These are phyloP conservation scores for Brachylomia viminalis DNA, from an alignment of 2,888 invertebrate genomes.

Conservation along the genomic window DNA sequence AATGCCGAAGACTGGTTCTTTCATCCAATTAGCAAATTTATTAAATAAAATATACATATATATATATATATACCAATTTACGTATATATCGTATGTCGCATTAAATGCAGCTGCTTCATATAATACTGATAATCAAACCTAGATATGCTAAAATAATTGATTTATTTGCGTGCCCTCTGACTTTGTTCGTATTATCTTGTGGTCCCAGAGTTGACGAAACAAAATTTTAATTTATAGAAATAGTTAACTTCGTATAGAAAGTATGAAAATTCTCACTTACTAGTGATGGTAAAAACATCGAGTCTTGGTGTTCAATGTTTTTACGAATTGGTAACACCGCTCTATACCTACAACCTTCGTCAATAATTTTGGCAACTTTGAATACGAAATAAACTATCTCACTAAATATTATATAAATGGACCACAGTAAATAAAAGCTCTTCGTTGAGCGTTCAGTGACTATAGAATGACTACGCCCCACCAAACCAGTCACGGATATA, in stretches of 20 bases:
- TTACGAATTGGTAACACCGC: conserved; percentile 24
- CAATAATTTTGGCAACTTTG: conserved; percentile 51
- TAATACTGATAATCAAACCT: conserved; percentile 79
- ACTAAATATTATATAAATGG: conserved; percentile 50
- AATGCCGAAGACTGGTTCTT: conserved; percentile 46
- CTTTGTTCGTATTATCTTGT: conserved; percentile 65
- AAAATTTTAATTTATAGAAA: conserved; percentile 49
- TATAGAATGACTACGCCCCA: conserved; percentile 65
- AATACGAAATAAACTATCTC: conserved; percentile 60
- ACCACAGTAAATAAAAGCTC: conserved; percentile 67
- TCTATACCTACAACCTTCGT: conserved; percentile 20
- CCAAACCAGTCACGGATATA: conserved; percentile 83
- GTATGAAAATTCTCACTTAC: conserved; percentile 34
- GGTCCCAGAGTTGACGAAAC: conserved; percentile 69
- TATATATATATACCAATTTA: conserved; percentile 78
- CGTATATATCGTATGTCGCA: conserved; percentile 85
- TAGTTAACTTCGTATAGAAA: conserved; percentile 64
- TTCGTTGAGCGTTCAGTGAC: conserved; percentile 55
- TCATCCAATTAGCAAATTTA: conserved; percentile 63
- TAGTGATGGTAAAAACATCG: conserved; percentile 26
- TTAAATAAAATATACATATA: conserved; percentile 69
- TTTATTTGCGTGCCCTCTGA: conserved; percentile 65
- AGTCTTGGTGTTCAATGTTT: conserved; percentile 32
- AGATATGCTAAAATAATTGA: conserved; percentile 88
- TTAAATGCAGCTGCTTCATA: conserved; percentile 81